A percentile compares a stretch with the other conserved stretches of the same genome.
Evolutionary conservation across 2,888 invertebrate species (phyloP).

Genomic region (Hydropsyche betteni): DNA sequence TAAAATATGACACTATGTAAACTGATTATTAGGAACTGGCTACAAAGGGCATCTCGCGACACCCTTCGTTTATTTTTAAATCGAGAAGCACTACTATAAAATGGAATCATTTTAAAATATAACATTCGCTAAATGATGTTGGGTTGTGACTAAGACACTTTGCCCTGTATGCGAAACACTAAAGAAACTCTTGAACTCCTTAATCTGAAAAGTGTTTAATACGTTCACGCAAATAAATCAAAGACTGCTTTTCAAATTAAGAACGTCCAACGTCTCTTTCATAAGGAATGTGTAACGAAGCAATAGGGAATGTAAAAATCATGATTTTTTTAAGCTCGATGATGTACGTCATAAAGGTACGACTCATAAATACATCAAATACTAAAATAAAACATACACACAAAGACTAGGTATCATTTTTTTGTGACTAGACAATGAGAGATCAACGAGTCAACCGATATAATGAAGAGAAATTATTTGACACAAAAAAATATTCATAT

Average conservation of each 20-base stretch:
- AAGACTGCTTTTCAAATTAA: slow-evolving; percentile 5
- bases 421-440: slow-evolving; percentile 35
- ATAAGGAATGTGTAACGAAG: slow-evolving; percentile 28
- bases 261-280: background rate
- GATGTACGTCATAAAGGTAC: slow-evolving; percentile 45
- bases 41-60: slow-evolving; percentile 4
- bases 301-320: slow-evolving; percentile 26
- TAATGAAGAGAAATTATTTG: slow-evolving; percentile 1
- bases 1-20: slow-evolving; percentile 41
- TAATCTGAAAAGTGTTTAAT: background rate
- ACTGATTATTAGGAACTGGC: slow-evolving; percentile 38
- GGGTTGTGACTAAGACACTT: slow-evolving; percentile 44
- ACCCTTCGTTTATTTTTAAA: slow-evolving; percentile 26
- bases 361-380: slow-evolving; percentile 18
- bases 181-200: slow-evolving; percentile 6
- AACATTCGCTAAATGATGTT: slow-evolving; percentile 36
- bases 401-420: slow-evolving; percentile 44
- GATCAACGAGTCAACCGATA: slow-evolving; percentile 29
- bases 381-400: slow-evolving; percentile 33
- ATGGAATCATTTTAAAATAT: slow-evolving; percentile 35
- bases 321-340: slow-evolving; percentile 49
- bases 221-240: background rate
- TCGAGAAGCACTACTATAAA: slow-evolving; percentile 37
- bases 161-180: slow-evolving; percentile 42
- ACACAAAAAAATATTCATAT: no score